phyloP scores from a whole-genome alignment of 2,888 invertebrate species.

The Tetramorium bicarinatum region DNA sequence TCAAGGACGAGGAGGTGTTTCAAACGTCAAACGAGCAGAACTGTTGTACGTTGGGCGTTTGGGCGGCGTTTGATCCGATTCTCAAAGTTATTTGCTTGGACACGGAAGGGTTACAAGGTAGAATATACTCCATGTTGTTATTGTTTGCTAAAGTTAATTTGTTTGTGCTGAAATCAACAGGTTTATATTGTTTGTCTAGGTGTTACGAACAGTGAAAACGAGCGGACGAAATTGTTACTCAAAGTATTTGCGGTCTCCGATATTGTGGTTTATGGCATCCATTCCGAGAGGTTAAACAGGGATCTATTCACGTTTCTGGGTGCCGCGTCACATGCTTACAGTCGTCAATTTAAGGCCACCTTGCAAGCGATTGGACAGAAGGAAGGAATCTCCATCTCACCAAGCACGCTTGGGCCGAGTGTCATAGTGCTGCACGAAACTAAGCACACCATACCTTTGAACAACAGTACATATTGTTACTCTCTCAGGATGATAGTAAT shows the following conservation, averaged over 20 bases:
- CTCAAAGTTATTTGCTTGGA: slow-evolving; percentile 91
- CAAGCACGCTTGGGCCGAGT: slow-evolving; percentile 90
- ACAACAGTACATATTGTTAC: slow-evolving; percentile 86
- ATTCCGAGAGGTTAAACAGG: slow-evolving; percentile 91
- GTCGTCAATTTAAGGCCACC: slow-evolving; percentile 90
- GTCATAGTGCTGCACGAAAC: slow-evolving; percentile 94
- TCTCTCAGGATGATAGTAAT: slow-evolving; percentile 72
- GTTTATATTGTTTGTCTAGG: slow-evolving; percentile 68
- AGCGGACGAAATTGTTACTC: slow-evolving; percentile 90
- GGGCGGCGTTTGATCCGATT: slow-evolving; percentile 91
- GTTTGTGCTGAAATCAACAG: background rate
- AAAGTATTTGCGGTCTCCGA: slow-evolving; percentile 94
- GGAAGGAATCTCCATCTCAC: slow-evolving; percentile 82
- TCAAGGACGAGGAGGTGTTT: slow-evolving; percentile 88
- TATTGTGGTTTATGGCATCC: slow-evolving; percentile 92
- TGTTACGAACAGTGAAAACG: slow-evolving; percentile 88
- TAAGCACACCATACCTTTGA: slow-evolving; percentile 90
- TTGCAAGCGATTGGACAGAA: slow-evolving; percentile 85
- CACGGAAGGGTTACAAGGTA: slow-evolving; percentile 93
- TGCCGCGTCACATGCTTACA: slow-evolving; percentile 92
- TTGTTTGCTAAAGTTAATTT: background rate
- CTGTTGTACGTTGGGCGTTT: slow-evolving; percentile 92
- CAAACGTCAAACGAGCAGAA: slow-evolving; percentile 90
- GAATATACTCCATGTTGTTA: background rate
- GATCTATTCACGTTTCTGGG: slow-evolving; percentile 93